Conservation (phyloP, 2,888 invertebrate species). For the Lordiphosa fenestrarum region DNA sequence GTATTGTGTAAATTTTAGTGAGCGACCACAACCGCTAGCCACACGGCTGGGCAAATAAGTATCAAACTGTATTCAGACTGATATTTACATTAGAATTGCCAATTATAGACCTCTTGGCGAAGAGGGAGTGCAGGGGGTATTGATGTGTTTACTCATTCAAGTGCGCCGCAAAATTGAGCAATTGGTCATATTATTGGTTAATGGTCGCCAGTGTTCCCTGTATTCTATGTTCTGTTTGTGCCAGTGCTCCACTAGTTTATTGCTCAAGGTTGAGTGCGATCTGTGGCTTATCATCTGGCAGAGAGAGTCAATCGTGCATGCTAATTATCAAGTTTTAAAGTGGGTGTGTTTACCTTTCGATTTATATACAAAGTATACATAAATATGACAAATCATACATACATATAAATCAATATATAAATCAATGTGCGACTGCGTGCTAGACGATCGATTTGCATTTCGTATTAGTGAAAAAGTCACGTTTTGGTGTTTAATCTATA, state of each 20-base stretch:
- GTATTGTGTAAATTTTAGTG: too few relatives aligned
- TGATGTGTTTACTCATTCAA: constrained; percentile 43
- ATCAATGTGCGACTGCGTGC: constrained; percentile 34
- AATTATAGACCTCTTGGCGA: background rate
- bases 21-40: too few relatives aligned
- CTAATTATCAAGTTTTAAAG: constrained; percentile 36
- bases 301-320: constrained; percentile 27
- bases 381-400: constrained; percentile 9
- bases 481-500: constrained; percentile 17
- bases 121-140: constrained; percentile 1
- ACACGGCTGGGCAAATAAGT: too few relatives aligned
- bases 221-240: constrained; percentile 1
- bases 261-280: background rate
- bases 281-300: constrained; percentile 8
- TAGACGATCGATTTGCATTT: constrained; percentile 37
- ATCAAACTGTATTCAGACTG: background rate
- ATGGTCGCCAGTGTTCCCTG: background rate
- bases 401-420: constrained; percentile 20
- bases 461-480: constrained; percentile 32
- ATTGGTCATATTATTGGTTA: constrained; percentile 25
- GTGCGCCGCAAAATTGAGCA: constrained; percentile 56
- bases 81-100: constrained; percentile 13
- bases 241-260: too few relatives aligned
- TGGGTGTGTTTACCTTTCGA: constrained; percentile 34
- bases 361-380: constrained; percentile 11